Evolutionary conservation across 2,113 vertebrate genomes (phyloP).

Genomic region (Saccopteryx bilineata): DNA sequence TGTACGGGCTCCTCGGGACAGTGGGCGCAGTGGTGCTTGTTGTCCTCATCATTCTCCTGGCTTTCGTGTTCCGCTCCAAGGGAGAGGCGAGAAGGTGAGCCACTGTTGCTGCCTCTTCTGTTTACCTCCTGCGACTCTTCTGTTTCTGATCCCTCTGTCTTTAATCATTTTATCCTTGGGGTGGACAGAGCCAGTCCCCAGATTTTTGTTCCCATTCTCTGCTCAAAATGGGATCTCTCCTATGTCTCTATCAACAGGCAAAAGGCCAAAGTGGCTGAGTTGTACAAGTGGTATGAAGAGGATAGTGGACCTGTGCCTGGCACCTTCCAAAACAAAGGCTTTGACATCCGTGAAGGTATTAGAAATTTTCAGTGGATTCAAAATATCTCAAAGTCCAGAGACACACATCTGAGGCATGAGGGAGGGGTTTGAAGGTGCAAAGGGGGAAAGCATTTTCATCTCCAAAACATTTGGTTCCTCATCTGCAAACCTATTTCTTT

Average conservation of each 20-base stretch:
- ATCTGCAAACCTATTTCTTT: not conserved
- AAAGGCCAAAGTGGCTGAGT: not conserved
- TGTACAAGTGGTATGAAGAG: slow-evolving; percentile 70
- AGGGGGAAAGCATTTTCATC: not conserved
- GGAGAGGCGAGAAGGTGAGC: slow-evolving; percentile 35
- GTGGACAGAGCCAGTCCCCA: not conserved
- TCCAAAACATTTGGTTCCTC: not conserved
- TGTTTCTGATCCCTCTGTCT: not conserved
- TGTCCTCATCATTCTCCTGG: not conserved
- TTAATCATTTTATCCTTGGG: not conserved
- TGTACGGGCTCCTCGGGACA: slow-evolving; percentile 12
- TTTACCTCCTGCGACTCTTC: not conserved
- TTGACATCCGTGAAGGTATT: slow-evolving; percentile 67
- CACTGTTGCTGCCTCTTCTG: rapidly evolving
- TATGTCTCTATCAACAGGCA: slow-evolving; percentile 54
- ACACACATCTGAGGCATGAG: not conserved
- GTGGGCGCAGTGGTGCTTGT: not conserved
- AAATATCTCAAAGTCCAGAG: not conserved
- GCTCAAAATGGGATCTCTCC: not conserved
- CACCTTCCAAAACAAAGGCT: slow-evolving; percentile 60
- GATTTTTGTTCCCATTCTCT: not conserved
- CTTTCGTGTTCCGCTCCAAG: not conserved
- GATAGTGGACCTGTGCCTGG: not conserved
- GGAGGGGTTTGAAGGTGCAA: not conserved
- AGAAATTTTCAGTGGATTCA: not conserved